These are phyloP conservation scores for Chrysolina haemoptera DNA, from an alignment of 2,888 invertebrate genomes.

Conservation along the genomic window DNA sequence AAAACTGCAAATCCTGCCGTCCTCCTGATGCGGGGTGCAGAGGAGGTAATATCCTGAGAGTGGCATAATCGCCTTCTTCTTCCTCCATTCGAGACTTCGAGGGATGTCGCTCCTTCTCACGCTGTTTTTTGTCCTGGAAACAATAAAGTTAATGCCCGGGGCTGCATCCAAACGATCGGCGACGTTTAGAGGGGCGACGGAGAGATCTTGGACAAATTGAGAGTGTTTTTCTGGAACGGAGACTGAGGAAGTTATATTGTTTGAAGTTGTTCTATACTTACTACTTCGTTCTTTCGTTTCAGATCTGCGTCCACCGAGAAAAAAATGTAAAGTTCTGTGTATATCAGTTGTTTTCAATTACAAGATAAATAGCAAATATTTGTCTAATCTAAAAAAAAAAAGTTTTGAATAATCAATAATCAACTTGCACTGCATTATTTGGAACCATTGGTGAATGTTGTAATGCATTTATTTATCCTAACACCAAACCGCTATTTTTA, in stretches of 20 bases:
- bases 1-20: neutral
- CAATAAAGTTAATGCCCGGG: conserved; percentile 19
- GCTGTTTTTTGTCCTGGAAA: conserved; percentile 19
- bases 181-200: conserved; percentile 22
- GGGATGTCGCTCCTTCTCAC: conserved; percentile 6
- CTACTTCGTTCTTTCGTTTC: neutral
- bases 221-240: conserved; percentile 15
- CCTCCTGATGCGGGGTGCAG: neutral
- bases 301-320: neutral
- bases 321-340: too few relatives aligned
- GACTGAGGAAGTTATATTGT: conserved; percentile 6
- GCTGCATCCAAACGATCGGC: conserved; percentile 3
- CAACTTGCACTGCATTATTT: too few relatives aligned
- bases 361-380: too few relatives aligned
- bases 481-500: too few relatives aligned
- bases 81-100: neutral
- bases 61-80: neutral
- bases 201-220: conserved; percentile 17
- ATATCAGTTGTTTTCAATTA: too few relatives aligned
- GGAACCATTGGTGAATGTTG: too few relatives aligned
- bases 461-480: too few relatives aligned
- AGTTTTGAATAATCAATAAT: too few relatives aligned
- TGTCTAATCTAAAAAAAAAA: too few relatives aligned
- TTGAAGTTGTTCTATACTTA: neutral
- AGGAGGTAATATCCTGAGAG: neutral